Conservation (phyloP, 2,888 invertebrate genomes). For the Cerastoderma edule region DNA sequence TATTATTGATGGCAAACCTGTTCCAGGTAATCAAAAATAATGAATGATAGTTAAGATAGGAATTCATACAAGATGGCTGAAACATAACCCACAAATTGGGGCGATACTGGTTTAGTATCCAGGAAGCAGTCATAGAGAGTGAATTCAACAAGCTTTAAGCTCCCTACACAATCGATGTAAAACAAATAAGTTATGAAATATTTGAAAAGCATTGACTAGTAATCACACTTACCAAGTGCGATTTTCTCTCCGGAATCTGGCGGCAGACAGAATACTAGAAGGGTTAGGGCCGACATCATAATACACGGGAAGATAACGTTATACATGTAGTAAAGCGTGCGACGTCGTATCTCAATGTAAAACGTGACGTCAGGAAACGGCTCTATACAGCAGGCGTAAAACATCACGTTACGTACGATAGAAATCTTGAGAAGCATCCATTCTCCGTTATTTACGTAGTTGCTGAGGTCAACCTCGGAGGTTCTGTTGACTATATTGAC, state of each 20-base stretch:
- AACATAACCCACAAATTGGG: too few species aligned
- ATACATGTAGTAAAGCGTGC: constrained; percentile 85
- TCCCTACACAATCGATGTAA: too few species aligned
- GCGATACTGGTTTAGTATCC: too few species aligned
- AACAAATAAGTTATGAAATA: too few species aligned
- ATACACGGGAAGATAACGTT: constrained; percentile 87
- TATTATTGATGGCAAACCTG: too few species aligned
- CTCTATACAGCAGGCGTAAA: constrained; percentile 81
- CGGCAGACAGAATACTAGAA: constrained; percentile 86
- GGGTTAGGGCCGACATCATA: constrained; percentile 87
- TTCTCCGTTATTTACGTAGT: constrained; percentile 82
- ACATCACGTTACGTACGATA: constrained; percentile 79
- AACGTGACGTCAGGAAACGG: constrained; percentile 82
- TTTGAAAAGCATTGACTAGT: not conserved
- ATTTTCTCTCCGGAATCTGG: constrained; percentile 86
- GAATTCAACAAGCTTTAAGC: too few species aligned
- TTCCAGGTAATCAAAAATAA: too few species aligned
- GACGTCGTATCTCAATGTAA: constrained; percentile 84
- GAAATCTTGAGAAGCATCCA: constrained; percentile 79
- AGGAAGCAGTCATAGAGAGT: too few species aligned
- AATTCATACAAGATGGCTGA: too few species aligned
- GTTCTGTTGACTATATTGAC: constrained; percentile 80
- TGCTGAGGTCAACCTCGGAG: constrained; percentile 79
- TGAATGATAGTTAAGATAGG: too few species aligned
- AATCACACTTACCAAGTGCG: constrained; percentile 82